These are phyloP conservation scores for Pocota personata DNA, from an alignment of 2,888 invertebrate species.

Conservation along the genomic window DNA sequence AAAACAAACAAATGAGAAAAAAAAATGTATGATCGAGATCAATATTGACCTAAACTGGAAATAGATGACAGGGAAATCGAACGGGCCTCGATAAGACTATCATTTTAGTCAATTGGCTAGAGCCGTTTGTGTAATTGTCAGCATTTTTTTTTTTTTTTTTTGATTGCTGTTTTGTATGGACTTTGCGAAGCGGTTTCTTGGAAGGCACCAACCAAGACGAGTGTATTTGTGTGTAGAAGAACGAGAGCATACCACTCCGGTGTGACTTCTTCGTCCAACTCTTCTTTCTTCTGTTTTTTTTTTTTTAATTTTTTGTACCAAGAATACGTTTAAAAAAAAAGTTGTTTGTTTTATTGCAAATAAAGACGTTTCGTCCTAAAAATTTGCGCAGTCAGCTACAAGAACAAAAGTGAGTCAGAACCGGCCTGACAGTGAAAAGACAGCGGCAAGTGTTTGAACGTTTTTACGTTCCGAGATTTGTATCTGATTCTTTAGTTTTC, in stretches of 20 bases:
- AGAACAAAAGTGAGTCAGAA: conserved; percentile 62
- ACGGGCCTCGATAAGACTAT: conserved; percentile 34
- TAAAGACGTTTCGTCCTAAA: conserved; percentile 54
- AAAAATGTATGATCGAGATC: conserved; percentile 18
- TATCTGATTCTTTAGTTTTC: conserved; percentile 41
- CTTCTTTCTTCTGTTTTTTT: conserved; percentile 11
- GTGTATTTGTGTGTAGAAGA: conserved; percentile 45
- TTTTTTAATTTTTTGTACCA: conserved; percentile 11
- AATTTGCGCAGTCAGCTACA: conserved; percentile 26
- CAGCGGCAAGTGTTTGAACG: conserved; percentile 67
- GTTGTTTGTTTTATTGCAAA: conserved; percentile 45
- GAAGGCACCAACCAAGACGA: conserved; percentile 36
- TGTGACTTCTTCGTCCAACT: conserved; percentile 43
- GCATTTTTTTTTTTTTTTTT: conserved; percentile 24
- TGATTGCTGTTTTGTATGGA: conserved; percentile 2
- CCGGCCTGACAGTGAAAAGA: conserved; percentile 37
- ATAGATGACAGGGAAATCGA: conserved; percentile 22
- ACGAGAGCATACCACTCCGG: conserved; percentile 43
- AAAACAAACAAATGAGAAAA: conserved; percentile 36
- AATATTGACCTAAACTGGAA: conserved; percentile 58
- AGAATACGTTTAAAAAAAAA: conserved; percentile 40
- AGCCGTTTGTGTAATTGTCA: conserved; percentile 37
- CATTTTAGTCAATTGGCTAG: conserved; percentile 28
- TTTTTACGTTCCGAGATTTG: conserved; percentile 49
- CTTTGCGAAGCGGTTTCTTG: conserved; percentile 50